Evolutionary conservation across 2,888 invertebrate species (phyloP).

Genomic region (Thelaira solivaga): DNA sequence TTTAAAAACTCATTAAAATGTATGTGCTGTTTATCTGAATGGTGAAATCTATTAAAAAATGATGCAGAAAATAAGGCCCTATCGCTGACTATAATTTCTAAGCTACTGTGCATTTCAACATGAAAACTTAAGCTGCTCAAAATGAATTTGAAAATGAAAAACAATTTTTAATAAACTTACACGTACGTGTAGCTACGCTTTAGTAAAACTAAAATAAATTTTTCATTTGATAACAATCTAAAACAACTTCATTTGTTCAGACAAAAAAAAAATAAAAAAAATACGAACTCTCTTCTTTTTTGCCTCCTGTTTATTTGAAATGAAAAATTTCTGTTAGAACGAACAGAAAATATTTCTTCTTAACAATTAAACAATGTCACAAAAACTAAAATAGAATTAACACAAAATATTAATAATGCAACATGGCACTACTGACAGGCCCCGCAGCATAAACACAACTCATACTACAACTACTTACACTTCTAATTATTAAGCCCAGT

Average conservation of each 20-base stretch:
- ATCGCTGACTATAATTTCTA: background rate
- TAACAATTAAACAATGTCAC: slow-evolving; percentile 63
- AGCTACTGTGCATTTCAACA: background rate
- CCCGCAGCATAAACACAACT: slow-evolving; percentile 64
- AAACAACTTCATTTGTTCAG: slow-evolving; percentile 52
- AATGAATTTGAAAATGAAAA: background rate
- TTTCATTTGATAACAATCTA: slow-evolving; percentile 56
- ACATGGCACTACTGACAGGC: slow-evolving; percentile 59
- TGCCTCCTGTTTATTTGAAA: slow-evolving; percentile 24
- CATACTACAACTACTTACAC: background rate
- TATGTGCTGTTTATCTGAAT: slow-evolving; percentile 3
- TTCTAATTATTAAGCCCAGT: slow-evolving; percentile 16
- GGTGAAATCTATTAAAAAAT: slow-evolving; percentile 38
- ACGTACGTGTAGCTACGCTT: no score
- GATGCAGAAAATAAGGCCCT: background rate
- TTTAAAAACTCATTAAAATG: slow-evolving; percentile 14
- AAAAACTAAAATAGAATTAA: slow-evolving; percentile 68
- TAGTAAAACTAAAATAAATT: slow-evolving; percentile 37
- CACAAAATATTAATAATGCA: slow-evolving; percentile 64
- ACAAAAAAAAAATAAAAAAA: background rate
- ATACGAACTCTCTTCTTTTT: background rate
- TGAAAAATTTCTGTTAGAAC: slow-evolving; percentile 22
- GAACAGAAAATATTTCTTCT: slow-evolving; percentile 42
- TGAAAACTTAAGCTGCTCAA: background rate
- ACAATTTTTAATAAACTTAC: background rate